phyloP scores from a whole-genome alignment of 2,888 invertebrate genomes.

The Ceramica pisi region DNA sequence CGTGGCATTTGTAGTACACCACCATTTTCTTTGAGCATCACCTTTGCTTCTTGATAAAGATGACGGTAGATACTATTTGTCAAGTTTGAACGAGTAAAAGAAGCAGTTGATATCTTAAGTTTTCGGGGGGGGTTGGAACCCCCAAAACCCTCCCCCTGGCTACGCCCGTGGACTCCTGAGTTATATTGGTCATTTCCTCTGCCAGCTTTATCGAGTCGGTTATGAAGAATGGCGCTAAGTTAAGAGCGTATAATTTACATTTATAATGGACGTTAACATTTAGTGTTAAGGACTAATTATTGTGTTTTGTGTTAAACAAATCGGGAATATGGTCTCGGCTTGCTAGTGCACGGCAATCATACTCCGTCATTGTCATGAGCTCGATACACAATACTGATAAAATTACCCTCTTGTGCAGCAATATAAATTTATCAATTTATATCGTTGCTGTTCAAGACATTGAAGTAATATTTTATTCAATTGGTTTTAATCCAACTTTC shows the following conservation, averaged over 20 bases:
- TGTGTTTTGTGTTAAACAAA: neutral
- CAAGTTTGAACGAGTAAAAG: too few species aligned
- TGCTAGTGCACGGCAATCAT: conserved; percentile 10
- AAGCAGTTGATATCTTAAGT: too few species aligned
- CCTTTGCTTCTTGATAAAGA: too few species aligned
- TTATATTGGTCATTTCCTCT: neutral
- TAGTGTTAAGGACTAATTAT: conserved; percentile 12
- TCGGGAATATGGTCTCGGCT: neutral
- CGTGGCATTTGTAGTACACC: too few species aligned
- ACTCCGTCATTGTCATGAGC: conserved; percentile 2
- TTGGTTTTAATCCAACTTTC: neutral
- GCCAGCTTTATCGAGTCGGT: neutral
- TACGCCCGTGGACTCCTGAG: too few species aligned
- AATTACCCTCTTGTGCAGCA: neutral
- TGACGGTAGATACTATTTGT: too few species aligned
- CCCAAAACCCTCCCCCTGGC: too few species aligned
- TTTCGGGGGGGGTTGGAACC: too few species aligned
- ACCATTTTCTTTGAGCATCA: too few species aligned
- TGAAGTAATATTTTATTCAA: neutral
- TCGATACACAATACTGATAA: neutral
- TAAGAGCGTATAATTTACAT: conserved; percentile 7
- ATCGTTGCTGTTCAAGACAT: neutral
- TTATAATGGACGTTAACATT: conserved; percentile 5
- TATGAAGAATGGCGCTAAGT: neutral
- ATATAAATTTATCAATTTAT: neutral